Percentiles rank a stretch among this genome's conserved stretches.
Conservation (phyloP, 37 sponge, comb jelly and placozoan genomes). For the Aplysina aerophoba region DNA sequence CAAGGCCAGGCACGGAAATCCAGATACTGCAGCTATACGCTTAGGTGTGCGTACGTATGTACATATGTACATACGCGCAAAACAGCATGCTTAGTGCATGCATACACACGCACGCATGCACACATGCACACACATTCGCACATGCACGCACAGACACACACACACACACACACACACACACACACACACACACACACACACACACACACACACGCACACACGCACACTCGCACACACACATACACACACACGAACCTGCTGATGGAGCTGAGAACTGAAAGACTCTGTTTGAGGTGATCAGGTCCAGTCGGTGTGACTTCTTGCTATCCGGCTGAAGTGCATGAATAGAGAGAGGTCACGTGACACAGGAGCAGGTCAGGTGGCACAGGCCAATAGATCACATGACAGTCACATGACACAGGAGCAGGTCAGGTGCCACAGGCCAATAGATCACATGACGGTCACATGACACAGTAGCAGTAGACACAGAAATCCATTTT, state of each 20-base stretch:
- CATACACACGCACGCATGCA: conserved; percentile 7
- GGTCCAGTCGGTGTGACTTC: conserved; percentile 63
- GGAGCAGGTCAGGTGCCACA: not conserved
- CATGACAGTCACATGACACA: not conserved
- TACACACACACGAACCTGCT: conserved; percentile 22
- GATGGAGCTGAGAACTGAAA: conserved; percentile 73
- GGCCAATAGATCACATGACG: not conserved
- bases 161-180: conserved; percentile 17
- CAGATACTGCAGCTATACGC: not conserved
- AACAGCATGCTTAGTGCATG: not conserved
- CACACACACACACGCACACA: not conserved
- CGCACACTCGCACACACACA: not conserved
- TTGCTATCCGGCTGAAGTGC: conserved; percentile 41
- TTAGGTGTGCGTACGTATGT: not conserved
- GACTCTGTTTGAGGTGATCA: conserved; percentile 81
- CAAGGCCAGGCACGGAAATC: not conserved
- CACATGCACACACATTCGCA: not conserved
- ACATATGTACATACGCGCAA: not conserved
- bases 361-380: not conserved
- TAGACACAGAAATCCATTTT: too few relatives aligned
- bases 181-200: not conserved
- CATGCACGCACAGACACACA: not conserved
- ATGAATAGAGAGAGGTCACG: not conserved
- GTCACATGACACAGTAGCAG: not conserved
- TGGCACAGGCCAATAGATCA: not conserved